phyloP scores from a whole-genome alignment of 2,888 invertebrate genomes.

The Danaus chrysippus region DNA sequence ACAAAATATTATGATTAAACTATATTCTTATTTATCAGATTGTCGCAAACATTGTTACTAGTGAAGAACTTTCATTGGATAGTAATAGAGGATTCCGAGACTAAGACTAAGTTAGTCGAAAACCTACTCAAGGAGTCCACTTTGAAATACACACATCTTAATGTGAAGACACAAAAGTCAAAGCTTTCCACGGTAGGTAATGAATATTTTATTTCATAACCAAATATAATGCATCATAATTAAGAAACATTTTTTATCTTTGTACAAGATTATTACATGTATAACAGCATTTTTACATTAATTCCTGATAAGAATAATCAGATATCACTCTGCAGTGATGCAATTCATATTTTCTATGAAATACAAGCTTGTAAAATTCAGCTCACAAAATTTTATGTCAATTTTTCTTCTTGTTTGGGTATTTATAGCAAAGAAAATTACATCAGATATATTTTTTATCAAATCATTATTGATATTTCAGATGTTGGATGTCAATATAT shows the following conservation, averaged over 20 bases:
- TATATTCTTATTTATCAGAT: slow-evolving; percentile 65
- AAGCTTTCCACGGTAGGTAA: slow-evolving; percentile 70
- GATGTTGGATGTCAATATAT: slow-evolving; percentile 64
- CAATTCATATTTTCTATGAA: too few species aligned
- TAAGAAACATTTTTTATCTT: too few species aligned
- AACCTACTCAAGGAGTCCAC: slow-evolving; percentile 79
- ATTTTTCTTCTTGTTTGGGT: too few species aligned
- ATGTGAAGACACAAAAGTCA: slow-evolving; percentile 71
- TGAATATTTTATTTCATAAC: slow-evolving; percentile 6
- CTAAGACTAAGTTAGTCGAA: too few species aligned
- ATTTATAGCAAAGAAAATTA: too few species aligned
- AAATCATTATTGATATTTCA: slow-evolving; percentile 44
- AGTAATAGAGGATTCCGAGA: slow-evolving; percentile 84
- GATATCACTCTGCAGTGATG: too few species aligned
- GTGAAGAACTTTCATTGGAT: slow-evolving; percentile 96
- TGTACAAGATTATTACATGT: too few species aligned
- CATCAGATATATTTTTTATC: neutral
- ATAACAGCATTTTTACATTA: too few species aligned
- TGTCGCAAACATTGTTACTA: slow-evolving; percentile 91
- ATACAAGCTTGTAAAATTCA: too few species aligned
- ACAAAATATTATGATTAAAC: slow-evolving; percentile 30
- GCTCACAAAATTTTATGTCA: too few species aligned
- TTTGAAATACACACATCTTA: slow-evolving; percentile 82
- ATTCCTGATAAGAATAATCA: too few species aligned
- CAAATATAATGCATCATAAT: neutral